Percentiles rank a stretch among this genome's conserved stretches.
Evolutionary conservation across 2,797 vertebrate species (phyloP).

Genomic region (Mycteria americana): DNA sequence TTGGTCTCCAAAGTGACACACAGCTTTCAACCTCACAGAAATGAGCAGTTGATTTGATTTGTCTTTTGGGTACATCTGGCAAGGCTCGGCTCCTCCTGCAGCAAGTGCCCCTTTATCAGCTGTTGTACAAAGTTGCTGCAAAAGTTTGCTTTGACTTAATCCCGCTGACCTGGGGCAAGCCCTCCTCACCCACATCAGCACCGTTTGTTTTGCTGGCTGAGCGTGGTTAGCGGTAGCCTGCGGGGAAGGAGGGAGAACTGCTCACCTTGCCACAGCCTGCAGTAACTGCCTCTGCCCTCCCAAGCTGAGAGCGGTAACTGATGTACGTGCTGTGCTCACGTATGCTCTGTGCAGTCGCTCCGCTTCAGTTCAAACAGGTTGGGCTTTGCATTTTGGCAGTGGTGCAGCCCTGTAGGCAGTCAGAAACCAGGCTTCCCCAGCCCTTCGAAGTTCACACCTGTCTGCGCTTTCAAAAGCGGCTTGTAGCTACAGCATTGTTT

Average conservation of each 20-base stretch:
- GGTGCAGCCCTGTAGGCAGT: background rate
- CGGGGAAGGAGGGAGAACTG: background rate
- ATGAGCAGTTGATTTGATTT: background rate
- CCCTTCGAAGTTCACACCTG: background rate
- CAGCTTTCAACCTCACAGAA: background rate
- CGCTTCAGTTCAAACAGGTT: background rate
- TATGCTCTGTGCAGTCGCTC: background rate
- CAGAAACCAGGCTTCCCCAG: background rate
- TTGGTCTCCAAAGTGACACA: rapidly evolving
- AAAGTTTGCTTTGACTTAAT: background rate
- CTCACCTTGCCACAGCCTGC: background rate
- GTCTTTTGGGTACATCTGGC: background rate
- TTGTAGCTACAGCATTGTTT: background rate
- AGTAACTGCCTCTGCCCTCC: background rate
- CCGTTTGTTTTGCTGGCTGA: background rate
- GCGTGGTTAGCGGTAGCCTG: background rate
- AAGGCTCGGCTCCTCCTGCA: background rate
- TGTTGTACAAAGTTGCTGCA: background rate
- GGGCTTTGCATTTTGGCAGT: background rate
- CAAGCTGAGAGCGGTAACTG: too few relatives aligned
- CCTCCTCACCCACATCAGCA: background rate
- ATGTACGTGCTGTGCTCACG: background rate
- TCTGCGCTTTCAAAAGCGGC: background rate
- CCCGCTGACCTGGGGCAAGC: background rate
- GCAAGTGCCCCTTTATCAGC: background rate